Conservation (phyloP, 2,888 invertebrate genomes). For the Limenitis camilla region DNA sequence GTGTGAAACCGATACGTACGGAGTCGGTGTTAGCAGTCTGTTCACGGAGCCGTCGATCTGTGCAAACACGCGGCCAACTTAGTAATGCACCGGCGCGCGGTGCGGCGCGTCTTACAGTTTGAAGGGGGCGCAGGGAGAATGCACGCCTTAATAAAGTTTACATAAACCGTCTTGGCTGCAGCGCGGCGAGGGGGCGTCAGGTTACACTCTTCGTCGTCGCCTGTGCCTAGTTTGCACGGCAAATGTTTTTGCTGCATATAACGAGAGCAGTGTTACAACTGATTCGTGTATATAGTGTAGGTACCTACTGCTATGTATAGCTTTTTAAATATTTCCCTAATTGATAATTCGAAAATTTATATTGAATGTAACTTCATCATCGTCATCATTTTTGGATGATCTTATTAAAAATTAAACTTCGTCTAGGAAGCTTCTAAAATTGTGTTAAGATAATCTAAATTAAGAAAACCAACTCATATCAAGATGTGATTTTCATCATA, state of each 20-base stretch:
- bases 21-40: slow-evolving; percentile 45
- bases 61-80: slow-evolving; percentile 64
- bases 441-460: slow-evolving; percentile 53
- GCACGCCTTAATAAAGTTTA: slow-evolving; percentile 70
- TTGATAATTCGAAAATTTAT: too few relatives aligned
- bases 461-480: slow-evolving; percentile 61
- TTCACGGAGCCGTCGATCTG: slow-evolving; percentile 63
- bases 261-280: slow-evolving; percentile 58
- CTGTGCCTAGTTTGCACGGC: slow-evolving; percentile 48
- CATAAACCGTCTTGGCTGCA: slow-evolving; percentile 60
- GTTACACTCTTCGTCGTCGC: slow-evolving; percentile 46
- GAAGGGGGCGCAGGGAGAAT: slow-evolving; percentile 37
- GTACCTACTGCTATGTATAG: slow-evolving; percentile 47
- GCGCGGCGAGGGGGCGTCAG: slow-evolving; percentile 42
- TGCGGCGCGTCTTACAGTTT: slow-evolving; percentile 61
- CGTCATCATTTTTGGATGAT: too few relatives aligned
- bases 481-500: slow-evolving; percentile 62
- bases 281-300: slow-evolving; percentile 51
- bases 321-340: too few relatives aligned
- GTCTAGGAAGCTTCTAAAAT: slow-evolving; percentile 40
- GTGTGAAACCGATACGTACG: slow-evolving; percentile 56
- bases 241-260: slow-evolving; percentile 66
- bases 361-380: too few relatives aligned
- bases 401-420: too few relatives aligned
- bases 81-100: slow-evolving; percentile 66